Percentiles rank a stretch among this genome's conserved stretches.
phyloP scores from a whole-genome alignment of 1,140 invertebrate species.

The Neodiprion fabricii region DNA sequence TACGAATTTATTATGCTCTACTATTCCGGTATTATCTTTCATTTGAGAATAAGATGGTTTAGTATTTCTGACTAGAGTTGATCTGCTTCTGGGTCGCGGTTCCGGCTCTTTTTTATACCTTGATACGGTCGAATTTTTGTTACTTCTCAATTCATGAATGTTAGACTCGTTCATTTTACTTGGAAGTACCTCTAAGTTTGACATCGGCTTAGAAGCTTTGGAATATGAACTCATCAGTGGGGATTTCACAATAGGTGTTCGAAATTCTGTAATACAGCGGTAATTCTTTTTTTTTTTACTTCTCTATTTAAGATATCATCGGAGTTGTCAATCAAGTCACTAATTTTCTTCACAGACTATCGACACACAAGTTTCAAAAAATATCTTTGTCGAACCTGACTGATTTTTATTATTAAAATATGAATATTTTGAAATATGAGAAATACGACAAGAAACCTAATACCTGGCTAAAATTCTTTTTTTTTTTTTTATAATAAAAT shows the following conservation, averaged over 20 bases:
- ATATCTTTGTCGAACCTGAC: background rate
- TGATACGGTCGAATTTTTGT: background rate
- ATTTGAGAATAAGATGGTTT: background rate
- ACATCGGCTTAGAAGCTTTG: conserved; percentile 25
- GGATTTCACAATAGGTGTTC: conserved; percentile 33
- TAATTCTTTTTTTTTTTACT: conserved; percentile 8
- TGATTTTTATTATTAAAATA: background rate
- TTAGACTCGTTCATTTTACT: conserved; percentile 41
- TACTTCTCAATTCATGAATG: conserved; percentile 17
- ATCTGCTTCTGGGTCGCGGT: background rate
- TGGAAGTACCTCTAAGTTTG: conserved; percentile 31
- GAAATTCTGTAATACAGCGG: conserved; percentile 24
- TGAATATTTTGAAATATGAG: too few relatives aligned
- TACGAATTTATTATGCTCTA: background rate
- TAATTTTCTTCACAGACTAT: conserved; percentile 3
- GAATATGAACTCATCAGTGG: conserved; percentile 29
- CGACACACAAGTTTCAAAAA: conserved; percentile 10
- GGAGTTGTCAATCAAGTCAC: background rate
- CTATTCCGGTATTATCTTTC: background rate
- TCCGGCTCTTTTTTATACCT: background rate
- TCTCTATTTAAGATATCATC: conserved; percentile 6
- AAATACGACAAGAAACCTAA: too few relatives aligned
- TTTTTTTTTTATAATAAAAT: too few relatives aligned
- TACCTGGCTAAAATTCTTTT: too few relatives aligned
- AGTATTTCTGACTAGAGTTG: background rate